phyloP scores from a whole-genome alignment of 2,113 vertebrate species.

The Atractosteus spatula region DNA sequence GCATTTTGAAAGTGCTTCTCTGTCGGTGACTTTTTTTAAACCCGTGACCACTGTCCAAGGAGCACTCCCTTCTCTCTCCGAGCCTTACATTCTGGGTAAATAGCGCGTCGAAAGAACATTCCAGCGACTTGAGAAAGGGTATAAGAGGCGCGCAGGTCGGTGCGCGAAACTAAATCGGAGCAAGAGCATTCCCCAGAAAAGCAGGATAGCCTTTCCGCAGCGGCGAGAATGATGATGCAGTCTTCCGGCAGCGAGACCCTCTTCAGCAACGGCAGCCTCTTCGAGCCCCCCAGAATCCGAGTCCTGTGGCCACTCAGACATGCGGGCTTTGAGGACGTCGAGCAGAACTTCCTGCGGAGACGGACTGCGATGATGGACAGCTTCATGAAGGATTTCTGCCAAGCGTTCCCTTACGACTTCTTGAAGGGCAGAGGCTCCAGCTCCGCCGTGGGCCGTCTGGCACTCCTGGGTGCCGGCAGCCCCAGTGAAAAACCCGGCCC shows the following conservation, averaged over 20 bases:
- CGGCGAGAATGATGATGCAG: constrained; percentile 43
- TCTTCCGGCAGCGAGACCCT: constrained; percentile 40
- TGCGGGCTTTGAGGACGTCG: constrained; percentile 37
- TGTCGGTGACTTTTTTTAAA: no score
- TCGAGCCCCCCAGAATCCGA: constrained; percentile 34
- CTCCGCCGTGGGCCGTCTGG: background rate
- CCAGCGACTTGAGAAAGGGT: no score
- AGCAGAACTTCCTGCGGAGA: constrained; percentile 53
- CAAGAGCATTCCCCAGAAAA: no score
- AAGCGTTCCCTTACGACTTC: constrained; percentile 31
- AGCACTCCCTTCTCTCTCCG: no score
- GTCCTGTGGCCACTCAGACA: constrained; percentile 51
- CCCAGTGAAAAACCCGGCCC: constrained; percentile 11
- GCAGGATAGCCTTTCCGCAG: background rate
- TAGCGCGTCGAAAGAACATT: no score
- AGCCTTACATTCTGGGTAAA: no score
- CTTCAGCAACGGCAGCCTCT: constrained; percentile 58
- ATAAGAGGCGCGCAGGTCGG: no score
- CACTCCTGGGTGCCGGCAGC: constrained; percentile 18
- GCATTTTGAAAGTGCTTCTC: no score
- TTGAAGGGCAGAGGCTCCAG: constrained; percentile 27
- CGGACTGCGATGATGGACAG: constrained; percentile 46
- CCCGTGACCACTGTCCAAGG: no score
- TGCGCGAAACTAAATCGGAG: no score
- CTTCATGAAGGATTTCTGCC: constrained; percentile 49